phyloP scores from a whole-genome alignment of 1,140 invertebrate genomes.

The Campoletis sonorensis region DNA sequence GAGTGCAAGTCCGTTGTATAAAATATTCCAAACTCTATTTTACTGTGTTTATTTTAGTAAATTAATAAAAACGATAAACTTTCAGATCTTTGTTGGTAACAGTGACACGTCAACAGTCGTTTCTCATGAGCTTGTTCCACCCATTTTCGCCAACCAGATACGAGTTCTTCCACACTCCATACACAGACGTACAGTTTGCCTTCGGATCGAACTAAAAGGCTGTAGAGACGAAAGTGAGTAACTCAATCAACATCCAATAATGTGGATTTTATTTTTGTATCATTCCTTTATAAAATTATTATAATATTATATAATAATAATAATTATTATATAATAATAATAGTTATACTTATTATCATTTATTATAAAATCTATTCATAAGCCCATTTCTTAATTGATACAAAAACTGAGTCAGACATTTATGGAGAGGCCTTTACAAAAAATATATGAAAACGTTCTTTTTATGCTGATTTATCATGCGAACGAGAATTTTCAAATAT shows the following conservation, averaged over 20 bases:
- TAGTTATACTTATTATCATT: too few species aligned
- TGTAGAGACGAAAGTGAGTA: slow-evolving; percentile 80
- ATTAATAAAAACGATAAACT: slow-evolving; percentile 28
- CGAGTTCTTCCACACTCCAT: slow-evolving; percentile 83
- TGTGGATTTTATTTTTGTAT: not conserved
- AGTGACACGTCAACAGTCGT: slow-evolving; percentile 83
- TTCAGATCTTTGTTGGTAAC: slow-evolving; percentile 81
- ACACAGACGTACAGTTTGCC: slow-evolving; percentile 82
- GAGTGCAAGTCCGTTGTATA: not conserved
- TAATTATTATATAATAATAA: too few species aligned
- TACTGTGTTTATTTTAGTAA: not conserved
- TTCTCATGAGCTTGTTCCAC: slow-evolving; percentile 80
- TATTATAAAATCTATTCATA: too few species aligned
- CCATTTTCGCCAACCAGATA: slow-evolving; percentile 81
- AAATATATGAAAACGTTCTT: too few species aligned
- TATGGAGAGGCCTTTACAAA: too few species aligned
- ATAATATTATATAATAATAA: too few species aligned
- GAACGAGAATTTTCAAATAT: too few species aligned
- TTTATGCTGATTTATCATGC: too few species aligned
- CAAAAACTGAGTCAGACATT: too few species aligned
- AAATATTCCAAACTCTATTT: not conserved
- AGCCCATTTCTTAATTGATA: too few species aligned
- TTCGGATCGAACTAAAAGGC: slow-evolving; percentile 83
- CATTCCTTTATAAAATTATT: too few species aligned
- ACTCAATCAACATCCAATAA: not conserved